Conservation (phyloP, 2,113 vertebrate genomes). For the Felis catus region DNA sequence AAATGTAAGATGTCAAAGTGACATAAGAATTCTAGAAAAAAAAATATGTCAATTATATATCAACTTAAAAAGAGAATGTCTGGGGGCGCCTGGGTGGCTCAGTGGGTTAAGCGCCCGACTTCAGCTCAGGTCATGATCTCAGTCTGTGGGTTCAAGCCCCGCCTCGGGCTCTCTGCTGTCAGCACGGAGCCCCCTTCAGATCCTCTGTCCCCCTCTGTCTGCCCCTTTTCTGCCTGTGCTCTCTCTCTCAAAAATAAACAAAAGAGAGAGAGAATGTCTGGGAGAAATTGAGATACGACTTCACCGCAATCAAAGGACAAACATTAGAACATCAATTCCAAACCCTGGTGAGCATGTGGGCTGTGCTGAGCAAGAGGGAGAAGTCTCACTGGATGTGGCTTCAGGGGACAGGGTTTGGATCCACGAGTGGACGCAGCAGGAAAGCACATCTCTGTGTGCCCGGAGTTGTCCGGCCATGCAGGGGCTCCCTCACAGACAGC, state of each 20-base stretch:
- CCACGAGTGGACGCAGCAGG: neutral
- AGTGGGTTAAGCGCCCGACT: no score
- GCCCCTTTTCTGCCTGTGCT: no score
- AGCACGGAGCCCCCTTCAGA: no score
- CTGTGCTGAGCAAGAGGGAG: neutral
- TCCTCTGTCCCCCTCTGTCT: no score
- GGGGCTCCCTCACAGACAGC: neutral
- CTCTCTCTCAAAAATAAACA: no score
- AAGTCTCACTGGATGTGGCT: neutral
- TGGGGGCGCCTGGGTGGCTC: neutral
- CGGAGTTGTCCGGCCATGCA: neutral
- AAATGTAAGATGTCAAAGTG: neutral
- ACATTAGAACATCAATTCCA: no score
- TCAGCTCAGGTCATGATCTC: no score
- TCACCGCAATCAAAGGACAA: neutral
- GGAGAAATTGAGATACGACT: neutral
- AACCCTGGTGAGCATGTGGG: neutral
- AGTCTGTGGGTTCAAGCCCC: no score
- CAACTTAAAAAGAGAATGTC: neutral
- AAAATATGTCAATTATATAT: neutral
- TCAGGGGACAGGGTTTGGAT: neutral
- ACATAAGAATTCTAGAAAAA: neutral
- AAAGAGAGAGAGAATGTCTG: no score
- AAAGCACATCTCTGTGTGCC: neutral
- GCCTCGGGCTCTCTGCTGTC: no score